Percentiles rank a stretch among this genome's conserved stretches.
phyloP scores from a whole-genome alignment of 1,140 invertebrate species.

The Danaus melanippus region DNA sequence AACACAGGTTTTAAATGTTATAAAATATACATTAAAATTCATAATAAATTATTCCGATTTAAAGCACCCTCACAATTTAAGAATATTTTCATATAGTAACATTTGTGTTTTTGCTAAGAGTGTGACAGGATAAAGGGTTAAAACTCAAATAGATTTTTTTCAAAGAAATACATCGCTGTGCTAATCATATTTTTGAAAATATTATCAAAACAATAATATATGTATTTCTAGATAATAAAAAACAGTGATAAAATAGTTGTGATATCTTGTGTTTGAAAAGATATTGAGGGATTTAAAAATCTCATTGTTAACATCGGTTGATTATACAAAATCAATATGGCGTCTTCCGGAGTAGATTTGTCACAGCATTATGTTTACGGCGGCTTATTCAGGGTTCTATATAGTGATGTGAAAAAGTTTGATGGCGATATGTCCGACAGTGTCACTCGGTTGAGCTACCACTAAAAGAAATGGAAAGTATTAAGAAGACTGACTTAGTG shows the following conservation, averaged over 20 bases:
- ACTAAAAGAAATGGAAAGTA: slow-evolving; percentile 1
- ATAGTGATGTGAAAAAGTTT: slow-evolving; percentile 8
- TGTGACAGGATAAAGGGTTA: too few species aligned
- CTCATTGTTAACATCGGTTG: slow-evolving; percentile 10
- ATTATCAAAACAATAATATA: not conserved
- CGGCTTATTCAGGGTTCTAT: slow-evolving; percentile 21
- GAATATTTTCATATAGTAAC: too few species aligned
- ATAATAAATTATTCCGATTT: too few species aligned
- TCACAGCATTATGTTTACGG: slow-evolving; percentile 41
- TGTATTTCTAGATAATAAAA: slow-evolving; percentile 4
- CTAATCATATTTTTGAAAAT: slow-evolving; percentile 7
- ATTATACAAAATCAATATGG: slow-evolving; percentile 41
- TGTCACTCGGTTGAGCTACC: slow-evolving; percentile 5
- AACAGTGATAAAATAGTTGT: slow-evolving; percentile 1
- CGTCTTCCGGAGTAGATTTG: slow-evolving; percentile 38
- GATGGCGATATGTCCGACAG: slow-evolving; percentile 6
- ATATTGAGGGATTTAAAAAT: slow-evolving; percentile 14
- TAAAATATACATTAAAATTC: too few species aligned
- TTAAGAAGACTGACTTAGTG: slow-evolving; percentile 13
- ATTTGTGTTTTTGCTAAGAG: too few species aligned
- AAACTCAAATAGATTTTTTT: too few species aligned
- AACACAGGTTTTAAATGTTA: too few species aligned
- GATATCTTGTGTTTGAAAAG: slow-evolving; percentile 12
- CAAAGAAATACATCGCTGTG: too few species aligned
- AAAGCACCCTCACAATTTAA: too few species aligned